These are phyloP conservation scores for Cordilura impudica DNA, from an alignment of 2,888 invertebrate species.

Conservation along the genomic window DNA sequence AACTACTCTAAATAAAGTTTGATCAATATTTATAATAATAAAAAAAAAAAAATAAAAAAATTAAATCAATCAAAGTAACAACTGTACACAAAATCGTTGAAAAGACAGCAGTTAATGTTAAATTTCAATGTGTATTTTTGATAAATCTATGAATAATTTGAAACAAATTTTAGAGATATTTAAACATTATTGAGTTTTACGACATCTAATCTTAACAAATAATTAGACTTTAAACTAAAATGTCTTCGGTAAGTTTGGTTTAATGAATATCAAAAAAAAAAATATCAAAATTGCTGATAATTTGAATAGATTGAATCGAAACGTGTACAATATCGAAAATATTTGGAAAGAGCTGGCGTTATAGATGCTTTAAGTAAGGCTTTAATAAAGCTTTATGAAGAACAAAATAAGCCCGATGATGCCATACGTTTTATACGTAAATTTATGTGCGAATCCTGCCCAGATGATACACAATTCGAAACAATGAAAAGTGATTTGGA, in stretches of 20 bases:
- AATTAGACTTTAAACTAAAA: slow-evolving; percentile 54
- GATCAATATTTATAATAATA: slow-evolving; percentile 59
- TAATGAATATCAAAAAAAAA: not conserved
- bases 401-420: slow-evolving; percentile 77
- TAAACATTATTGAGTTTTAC: not conserved
- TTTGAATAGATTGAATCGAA: slow-evolving; percentile 75
- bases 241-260: slow-evolving; percentile 73
- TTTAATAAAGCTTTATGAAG: slow-evolving; percentile 76
- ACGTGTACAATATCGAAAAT: slow-evolving; percentile 77
- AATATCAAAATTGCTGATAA: not conserved
- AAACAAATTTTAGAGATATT: not conserved
- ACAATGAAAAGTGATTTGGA: slow-evolving; percentile 74
- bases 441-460: slow-evolving; percentile 76
- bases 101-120: not conserved
- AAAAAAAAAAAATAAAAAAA: slow-evolving; percentile 11
- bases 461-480: slow-evolving; percentile 75
- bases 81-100: slow-evolving; percentile 20
- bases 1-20: slow-evolving; percentile 44
- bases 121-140: not conserved
- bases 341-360: slow-evolving; percentile 76
- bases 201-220: not conserved
- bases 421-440: slow-evolving; percentile 77
- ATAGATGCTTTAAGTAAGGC: slow-evolving; percentile 77
- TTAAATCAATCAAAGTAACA: slow-evolving; percentile 51
- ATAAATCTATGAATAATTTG: not conserved